Evolutionary conservation across 2,797 vertebrate genomes (phyloP).

Genomic region (Coendou prehensilis): DNA sequence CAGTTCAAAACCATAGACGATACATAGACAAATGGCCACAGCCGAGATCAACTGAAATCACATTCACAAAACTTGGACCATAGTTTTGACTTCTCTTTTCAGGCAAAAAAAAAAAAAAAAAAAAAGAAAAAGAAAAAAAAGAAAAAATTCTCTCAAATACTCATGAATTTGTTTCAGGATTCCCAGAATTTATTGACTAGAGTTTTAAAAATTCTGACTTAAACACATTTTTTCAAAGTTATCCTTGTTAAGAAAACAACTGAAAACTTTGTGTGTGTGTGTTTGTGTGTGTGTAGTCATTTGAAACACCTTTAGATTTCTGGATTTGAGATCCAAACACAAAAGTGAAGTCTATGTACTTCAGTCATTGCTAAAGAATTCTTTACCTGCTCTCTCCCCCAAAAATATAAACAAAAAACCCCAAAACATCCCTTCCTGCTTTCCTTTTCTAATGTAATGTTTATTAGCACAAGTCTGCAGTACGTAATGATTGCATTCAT

Average conservation of each 20-base stretch:
- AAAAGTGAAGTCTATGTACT: conserved; percentile 15
- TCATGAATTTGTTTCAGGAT: neutral
- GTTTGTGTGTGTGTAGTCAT: neutral
- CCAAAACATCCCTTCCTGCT: neutral
- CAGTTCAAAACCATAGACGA: neutral
- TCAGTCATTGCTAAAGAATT: neutral
- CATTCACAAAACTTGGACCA: neutral
- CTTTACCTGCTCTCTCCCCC: neutral
- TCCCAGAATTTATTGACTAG: neutral
- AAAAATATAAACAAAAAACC: neutral
- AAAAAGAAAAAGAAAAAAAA: neutral
- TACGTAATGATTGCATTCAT: neutral
- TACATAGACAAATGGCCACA: neutral
- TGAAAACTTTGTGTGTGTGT: neutral
- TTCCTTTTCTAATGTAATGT: neutral
- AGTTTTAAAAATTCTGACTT: conserved; percentile 3
- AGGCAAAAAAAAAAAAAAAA: too few relatives aligned
- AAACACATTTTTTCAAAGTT: conserved; percentile 6
- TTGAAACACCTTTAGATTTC: conserved; percentile 1
- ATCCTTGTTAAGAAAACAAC: conserved; percentile 23
- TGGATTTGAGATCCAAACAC: conserved; percentile 28
- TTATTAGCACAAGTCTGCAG: neutral
- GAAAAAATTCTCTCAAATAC: neutral
- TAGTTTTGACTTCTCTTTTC: neutral
- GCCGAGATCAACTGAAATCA: neutral